Conservation (phyloP, 2,797 vertebrate species). For the Pangasius krempfi region DNA sequence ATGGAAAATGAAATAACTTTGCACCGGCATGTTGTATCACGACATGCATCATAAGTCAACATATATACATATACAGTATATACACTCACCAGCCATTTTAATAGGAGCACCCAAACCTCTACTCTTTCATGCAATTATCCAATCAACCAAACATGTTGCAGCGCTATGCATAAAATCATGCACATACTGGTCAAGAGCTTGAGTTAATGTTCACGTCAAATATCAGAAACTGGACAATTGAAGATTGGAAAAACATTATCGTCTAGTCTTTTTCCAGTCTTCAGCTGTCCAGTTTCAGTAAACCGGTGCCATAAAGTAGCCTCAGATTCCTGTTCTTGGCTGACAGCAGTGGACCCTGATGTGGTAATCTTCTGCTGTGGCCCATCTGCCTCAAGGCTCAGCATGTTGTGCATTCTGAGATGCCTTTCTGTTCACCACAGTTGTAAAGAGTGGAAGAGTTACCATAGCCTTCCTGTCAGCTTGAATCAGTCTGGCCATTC, state of each 20-base stretch:
- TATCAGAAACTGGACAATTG: background rate
- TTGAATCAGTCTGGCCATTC: background rate
- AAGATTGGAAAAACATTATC: background rate
- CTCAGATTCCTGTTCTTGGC: background rate
- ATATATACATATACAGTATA: constrained; percentile 26
- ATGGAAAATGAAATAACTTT: background rate
- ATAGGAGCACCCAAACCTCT: background rate
- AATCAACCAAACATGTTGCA: background rate
- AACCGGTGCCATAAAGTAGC: background rate
- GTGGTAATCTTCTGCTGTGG: background rate
- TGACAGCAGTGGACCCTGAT: background rate
- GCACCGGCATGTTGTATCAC: too few species aligned
- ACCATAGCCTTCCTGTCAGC: background rate
- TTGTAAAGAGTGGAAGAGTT: background rate
- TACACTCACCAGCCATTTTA: background rate
- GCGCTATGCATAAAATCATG: background rate
- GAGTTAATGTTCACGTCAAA: background rate
- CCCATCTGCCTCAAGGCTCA: background rate
- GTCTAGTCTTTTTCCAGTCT: background rate
- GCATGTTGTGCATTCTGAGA: background rate
- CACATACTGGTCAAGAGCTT: background rate
- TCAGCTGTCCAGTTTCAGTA: background rate
- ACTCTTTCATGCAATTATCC: background rate
- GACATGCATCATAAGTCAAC: constrained; percentile 63
- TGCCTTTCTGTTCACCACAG: background rate